Conservation (phyloP, 2,113 vertebrate species). For the Pterocles gutturalis region DNA sequence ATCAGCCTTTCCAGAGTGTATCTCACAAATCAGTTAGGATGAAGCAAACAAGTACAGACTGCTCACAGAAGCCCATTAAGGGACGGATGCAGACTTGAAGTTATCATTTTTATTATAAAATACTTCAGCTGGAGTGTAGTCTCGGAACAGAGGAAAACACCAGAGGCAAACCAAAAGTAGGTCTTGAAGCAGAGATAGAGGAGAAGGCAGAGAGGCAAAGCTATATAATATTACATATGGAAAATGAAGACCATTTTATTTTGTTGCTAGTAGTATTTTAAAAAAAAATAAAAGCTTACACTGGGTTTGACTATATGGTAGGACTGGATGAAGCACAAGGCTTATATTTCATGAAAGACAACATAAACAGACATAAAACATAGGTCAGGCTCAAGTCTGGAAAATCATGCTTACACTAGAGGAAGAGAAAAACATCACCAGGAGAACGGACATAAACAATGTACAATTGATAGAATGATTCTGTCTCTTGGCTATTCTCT, state of each 20-base stretch:
- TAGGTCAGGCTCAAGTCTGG: background rate
- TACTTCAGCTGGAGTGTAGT: background rate
- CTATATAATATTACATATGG: background rate
- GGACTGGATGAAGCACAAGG: background rate
- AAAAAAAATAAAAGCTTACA: background rate
- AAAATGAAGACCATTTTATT: background rate
- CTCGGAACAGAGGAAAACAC: background rate
- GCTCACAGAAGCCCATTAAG: background rate
- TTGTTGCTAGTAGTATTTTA: background rate
- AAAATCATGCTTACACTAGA: background rate
- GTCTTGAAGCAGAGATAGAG: background rate
- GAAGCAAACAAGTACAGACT: background rate
- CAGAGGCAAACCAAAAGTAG: constrained; percentile 14
- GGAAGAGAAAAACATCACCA: background rate
- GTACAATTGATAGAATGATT: background rate
- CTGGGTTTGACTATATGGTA: background rate
- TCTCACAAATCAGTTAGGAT: background rate
- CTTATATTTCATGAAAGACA: background rate
- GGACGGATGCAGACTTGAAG: background rate
- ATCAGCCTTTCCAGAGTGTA: background rate
- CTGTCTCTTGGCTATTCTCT: background rate
- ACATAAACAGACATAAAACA: background rate
- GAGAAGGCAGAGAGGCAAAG: background rate
- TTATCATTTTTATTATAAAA: constrained; percentile 30
- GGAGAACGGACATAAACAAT: background rate